Percentiles rank a stretch among this genome's conserved stretches.
Evolutionary conservation across 2,888 invertebrate species (phyloP).

Genomic region (Zootermopsis nevadensis): DNA sequence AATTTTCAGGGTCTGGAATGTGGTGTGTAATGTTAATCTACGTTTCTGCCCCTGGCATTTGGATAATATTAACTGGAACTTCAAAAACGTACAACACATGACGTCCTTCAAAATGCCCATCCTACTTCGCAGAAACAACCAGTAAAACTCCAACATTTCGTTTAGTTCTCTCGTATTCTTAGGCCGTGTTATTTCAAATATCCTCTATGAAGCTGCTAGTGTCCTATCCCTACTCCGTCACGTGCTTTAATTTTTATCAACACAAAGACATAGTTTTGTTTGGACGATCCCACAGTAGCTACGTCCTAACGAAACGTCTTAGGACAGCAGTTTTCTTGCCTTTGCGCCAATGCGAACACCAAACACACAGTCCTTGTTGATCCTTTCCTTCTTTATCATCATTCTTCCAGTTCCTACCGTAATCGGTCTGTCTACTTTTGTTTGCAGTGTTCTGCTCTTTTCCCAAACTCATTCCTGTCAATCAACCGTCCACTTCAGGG

Average conservation of each 20-base stretch:
- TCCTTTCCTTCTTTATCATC: conserved; percentile 21
- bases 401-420: conserved; percentile 10
- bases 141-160: too few relatives aligned
- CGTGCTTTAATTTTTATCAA: neutral
- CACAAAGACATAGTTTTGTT: neutral
- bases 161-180: neutral
- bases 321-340: neutral
- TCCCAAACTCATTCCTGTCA: neutral
- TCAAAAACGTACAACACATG: too few relatives aligned
- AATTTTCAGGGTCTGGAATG: too few relatives aligned
- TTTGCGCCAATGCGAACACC: neutral
- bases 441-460: conserved; percentile 1
- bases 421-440: neutral
- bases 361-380: neutral
- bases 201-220: neutral
- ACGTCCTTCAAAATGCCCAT: too few relatives aligned
- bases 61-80: too few relatives aligned
- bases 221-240: neutral
- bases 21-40: too few relatives aligned
- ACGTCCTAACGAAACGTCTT: neutral
- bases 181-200: neutral
- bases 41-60: too few relatives aligned
- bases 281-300: neutral
- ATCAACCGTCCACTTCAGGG: neutral
- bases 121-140: too few relatives aligned